A percentile compares a stretch with the other conserved stretches of the same genome.
These are phyloP conservation scores for Labeo calbasu DNA, from an alignment of 2,797 vertebrate species.

Conservation along the genomic window DNA sequence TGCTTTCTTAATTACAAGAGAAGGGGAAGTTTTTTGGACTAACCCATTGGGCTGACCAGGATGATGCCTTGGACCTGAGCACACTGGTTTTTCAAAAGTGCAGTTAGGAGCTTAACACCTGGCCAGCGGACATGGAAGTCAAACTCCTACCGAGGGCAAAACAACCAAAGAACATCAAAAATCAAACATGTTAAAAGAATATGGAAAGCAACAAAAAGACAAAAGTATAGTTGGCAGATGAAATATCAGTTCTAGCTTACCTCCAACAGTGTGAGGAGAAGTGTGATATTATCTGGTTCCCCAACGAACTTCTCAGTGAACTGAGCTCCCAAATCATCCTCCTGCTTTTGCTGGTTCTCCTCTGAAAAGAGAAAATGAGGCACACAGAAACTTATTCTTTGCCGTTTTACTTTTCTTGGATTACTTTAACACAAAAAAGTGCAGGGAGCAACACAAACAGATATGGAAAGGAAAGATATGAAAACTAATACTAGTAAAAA, in stretches of 20 bases:
- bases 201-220: background rate
- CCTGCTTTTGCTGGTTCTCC: constrained; percentile 87
- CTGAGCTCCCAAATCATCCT: constrained; percentile 89
- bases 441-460: background rate
- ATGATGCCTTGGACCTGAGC: constrained; percentile 92
- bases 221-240: background rate
- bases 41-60: constrained; percentile 97
- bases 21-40: constrained; percentile 59
- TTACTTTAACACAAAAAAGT: background rate
- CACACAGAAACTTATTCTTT: constrained; percentile 6
- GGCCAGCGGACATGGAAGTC: constrained; percentile 99
- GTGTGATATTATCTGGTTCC: constrained; percentile 90
- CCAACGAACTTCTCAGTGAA: constrained; percentile 95
- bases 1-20: background rate
- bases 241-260: constrained; percentile 70
- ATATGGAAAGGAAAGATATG: background rate
- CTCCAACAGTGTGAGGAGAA: constrained; percentile 91
- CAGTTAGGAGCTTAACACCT: constrained; percentile 91
- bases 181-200: background rate
- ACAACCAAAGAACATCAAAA: constrained; percentile 23
- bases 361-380: constrained; percentile 75
- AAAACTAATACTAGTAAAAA: background rate
- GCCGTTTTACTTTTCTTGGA: background rate
- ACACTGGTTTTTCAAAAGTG: constrained; percentile 91
- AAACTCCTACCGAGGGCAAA: constrained; percentile 84